Base-by-base conservation (phyloP, 2,797 vertebrate species). In the Molossus molossus region DNA sequence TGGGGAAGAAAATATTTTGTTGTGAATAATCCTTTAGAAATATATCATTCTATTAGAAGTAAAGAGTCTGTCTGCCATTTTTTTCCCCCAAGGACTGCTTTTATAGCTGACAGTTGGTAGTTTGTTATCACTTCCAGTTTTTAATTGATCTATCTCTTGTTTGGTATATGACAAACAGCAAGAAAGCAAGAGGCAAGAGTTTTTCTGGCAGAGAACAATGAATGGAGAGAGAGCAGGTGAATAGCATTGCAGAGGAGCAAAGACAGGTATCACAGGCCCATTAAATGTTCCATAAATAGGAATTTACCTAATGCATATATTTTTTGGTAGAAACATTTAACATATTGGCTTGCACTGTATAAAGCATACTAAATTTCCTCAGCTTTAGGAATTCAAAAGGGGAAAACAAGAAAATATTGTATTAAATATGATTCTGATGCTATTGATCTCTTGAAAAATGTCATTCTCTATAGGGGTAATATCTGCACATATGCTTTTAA, bases 161-260 rank as follows among this genome's bases (percentile, higher is more conserved):
- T 95, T 92, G 15, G 65, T 95, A 93, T 90, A 94, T 93, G 80
- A 87, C 69, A 86, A 53, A 90, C 6, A 94, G 45, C 88, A 86
- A 45, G n/a, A n/a, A 94, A 89, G 73, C 45, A 88, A 72, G 76
- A 83, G 10, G 20, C 17, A 82, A 94, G 62, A 2, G 17, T 84
- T 92, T 76, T 93, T 57, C 50, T 84, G 64, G 62, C 27, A 62
- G 48, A 79, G 17, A 80, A 25, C 62, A 91, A 37, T 27, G 48
- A 82, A 55, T 25, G 53, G 58, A 91, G n/a, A 48, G 2, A 58
- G 29, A 89, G 17, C 12, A 64, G 27, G 25, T 83, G 25, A 72
- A 20, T 8, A n/a, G 13, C 37, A 50, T n/a, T 48, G 17, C 55
- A 70, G 23, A 79, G 11, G 14, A 73, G 45, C 18, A 50, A 1